Conservation (phyloP, 2,888 invertebrate genomes). For the Lasioglossum lativentre region DNA sequence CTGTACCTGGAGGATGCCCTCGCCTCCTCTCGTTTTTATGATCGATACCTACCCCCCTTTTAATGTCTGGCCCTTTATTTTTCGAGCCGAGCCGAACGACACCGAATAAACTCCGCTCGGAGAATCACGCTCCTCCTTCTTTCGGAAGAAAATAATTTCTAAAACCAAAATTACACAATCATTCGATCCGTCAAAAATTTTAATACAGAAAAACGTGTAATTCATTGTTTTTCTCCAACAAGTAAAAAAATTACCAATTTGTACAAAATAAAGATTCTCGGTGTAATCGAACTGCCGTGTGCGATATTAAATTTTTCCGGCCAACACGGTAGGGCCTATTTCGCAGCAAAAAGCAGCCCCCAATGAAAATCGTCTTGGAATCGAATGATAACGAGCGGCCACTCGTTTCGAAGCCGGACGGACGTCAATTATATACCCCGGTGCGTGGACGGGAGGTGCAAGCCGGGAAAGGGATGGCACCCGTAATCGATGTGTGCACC, state of each 20-base stretch:
- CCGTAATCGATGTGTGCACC: constrained; percentile 44
- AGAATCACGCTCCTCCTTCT: not conserved
- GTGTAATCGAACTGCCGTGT: not conserved
- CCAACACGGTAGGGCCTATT: not conserved
- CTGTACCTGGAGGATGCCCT: constrained; percentile 50
- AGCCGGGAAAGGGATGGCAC: constrained; percentile 38
- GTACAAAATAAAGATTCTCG: not conserved
- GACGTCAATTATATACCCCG: constrained; percentile 74
- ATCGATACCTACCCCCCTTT: constrained; percentile 43
- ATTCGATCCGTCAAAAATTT: not conserved
- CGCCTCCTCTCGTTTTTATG: constrained; percentile 30
- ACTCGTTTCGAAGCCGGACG: constrained; percentile 73
- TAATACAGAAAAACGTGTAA: not conserved
- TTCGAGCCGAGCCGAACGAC: not conserved
- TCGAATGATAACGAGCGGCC: constrained; percentile 67
- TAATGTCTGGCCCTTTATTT: not conserved
- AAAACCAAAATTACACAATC: not conserved
- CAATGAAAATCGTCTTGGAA: constrained; percentile 60
- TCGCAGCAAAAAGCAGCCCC: constrained; percentile 10
- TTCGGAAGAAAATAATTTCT: not conserved
- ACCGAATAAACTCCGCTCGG: not conserved
- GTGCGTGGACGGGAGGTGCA: constrained; percentile 62
- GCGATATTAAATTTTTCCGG: not conserved
- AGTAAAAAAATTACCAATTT: not conserved
- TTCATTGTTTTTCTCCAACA: not conserved